Conservation (phyloP, 2,113 vertebrate species). For the Piprites chloris region DNA sequence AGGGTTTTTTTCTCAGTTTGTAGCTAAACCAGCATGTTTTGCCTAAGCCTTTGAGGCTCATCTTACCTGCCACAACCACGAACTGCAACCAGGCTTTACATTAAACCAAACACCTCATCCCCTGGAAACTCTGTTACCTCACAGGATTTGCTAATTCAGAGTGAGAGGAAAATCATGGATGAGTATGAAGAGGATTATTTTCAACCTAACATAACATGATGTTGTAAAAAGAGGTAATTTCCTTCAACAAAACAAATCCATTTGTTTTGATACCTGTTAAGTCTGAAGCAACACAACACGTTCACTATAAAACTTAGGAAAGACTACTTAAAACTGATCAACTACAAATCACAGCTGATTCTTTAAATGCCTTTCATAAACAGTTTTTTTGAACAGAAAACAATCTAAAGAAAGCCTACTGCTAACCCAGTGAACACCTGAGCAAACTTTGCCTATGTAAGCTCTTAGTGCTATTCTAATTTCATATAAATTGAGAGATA, state of each 20-base stretch:
- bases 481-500: background rate
- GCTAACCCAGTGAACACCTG: background rate
- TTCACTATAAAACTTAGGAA: background rate
- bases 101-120: background rate
- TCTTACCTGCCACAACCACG: background rate
- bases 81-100: background rate
- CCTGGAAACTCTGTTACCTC: background rate
- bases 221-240: accelerated
- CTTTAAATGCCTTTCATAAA: background rate
- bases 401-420: background rate
- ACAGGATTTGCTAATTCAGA: background rate
- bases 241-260: background rate
- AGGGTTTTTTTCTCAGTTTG: accelerated
- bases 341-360: background rate
- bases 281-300: background rate
- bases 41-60: background rate
- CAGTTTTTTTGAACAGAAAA: background rate
- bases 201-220: background rate
- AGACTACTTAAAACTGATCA: background rate
- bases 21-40: background rate
- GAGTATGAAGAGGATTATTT: accelerated
- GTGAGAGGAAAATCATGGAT: background rate
- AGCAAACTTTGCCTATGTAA: background rate
- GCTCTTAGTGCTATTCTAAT: background rate
- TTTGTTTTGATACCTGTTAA: background rate